Conservation (phyloP, 1,140 invertebrate genomes). For the Acyrthosiphon pisum region DNA sequence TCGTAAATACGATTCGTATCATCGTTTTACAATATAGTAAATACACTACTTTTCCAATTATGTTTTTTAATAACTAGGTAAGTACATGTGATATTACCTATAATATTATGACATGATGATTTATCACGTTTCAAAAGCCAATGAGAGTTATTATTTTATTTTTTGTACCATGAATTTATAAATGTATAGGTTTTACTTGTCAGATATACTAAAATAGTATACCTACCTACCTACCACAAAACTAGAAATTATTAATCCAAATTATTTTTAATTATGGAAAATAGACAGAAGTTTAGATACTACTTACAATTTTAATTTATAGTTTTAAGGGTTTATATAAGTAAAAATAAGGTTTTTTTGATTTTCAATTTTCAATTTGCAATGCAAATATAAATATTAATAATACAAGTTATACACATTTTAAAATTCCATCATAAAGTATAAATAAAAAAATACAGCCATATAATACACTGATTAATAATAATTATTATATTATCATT, state of each 20-base stretch:
- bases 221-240: neutral
- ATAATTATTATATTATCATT: neutral
- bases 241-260: neutral
- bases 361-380: neutral
- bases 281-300: neutral
- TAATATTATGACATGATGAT: no score
- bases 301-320: neutral
- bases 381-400: neutral
- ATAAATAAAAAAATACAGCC: neutral
- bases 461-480: fast-evolving
- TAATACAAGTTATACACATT: neutral
- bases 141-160: no score
- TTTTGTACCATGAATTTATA: no score
- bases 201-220: no score
- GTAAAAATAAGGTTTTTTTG: neutral
- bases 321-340: neutral
- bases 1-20: no score
- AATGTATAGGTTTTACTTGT: no score
- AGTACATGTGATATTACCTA: no score
- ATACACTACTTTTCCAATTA: no score
- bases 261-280: neutral
- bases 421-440: neutral
- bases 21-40: no score
- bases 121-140: no score
- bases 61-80: no score